Conservation (phyloP, 2,113 vertebrate genomes). For the Bambusicola thoracicus region DNA sequence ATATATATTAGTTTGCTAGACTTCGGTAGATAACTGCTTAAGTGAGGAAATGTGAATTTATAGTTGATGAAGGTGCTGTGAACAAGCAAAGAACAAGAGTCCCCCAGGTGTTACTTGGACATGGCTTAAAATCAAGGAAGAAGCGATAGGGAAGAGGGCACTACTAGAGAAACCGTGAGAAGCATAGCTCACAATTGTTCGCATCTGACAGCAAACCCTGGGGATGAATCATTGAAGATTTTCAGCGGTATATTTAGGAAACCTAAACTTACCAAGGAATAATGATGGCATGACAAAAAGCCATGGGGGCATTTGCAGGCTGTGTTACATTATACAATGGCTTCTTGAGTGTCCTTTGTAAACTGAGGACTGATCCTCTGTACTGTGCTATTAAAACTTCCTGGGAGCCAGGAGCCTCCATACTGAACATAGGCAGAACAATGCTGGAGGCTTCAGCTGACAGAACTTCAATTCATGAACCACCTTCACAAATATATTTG, state of each 20-base stretch:
- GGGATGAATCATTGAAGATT: conserved; percentile 48
- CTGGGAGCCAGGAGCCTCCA: conserved; percentile 22
- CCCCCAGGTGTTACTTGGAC: background rate
- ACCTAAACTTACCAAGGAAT: conserved; percentile 73
- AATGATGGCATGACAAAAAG: conserved; percentile 80
- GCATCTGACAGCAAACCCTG: conserved; percentile 28
- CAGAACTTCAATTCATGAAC: conserved; percentile 68
- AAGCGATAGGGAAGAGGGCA: background rate
- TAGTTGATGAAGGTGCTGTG: background rate
- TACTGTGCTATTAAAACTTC: conserved; percentile 18
- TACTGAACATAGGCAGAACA: conserved; percentile 55
- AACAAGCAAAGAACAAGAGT: background rate
- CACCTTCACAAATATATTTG: conserved; percentile 71
- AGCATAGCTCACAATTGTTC: background rate
- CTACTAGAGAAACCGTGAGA: background rate
- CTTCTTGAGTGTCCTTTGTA: conserved; percentile 34
- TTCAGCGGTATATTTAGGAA: conserved; percentile 39
- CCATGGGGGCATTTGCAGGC: conserved; percentile 19
- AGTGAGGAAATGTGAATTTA: background rate
- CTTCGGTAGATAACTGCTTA: background rate
- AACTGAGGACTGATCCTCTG: background rate
- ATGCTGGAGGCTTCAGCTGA: conserved; percentile 61
- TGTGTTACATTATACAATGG: conserved; percentile 39
- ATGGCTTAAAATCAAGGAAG: background rate
- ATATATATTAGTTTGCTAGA: background rate